phyloP scores from a whole-genome alignment of 2,888 invertebrate genomes.

The Andrena hattorfiana region DNA sequence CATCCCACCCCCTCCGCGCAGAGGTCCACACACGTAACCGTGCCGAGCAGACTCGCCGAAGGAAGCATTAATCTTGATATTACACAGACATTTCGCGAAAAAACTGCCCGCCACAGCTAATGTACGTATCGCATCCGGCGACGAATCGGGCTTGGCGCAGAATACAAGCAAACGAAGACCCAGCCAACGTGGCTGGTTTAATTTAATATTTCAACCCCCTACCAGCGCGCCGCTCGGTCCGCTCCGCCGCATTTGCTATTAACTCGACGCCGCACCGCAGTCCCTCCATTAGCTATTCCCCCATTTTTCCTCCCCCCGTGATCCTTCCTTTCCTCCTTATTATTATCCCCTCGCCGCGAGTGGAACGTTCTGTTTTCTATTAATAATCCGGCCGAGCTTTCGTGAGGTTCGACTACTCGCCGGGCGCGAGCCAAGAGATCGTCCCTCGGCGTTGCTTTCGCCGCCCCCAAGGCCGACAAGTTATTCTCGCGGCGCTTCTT shows the following conservation, averaged over 20 bases:
- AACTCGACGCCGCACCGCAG: slow-evolving; percentile 38
- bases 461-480: slow-evolving; percentile 41
- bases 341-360: slow-evolving; percentile 23
- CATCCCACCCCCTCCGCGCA: background rate
- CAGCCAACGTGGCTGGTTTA: slow-evolving; percentile 38
- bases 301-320: background rate
- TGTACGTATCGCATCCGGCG: slow-evolving; percentile 1
- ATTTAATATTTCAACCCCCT: slow-evolving; percentile 54
- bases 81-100: slow-evolving; percentile 2
- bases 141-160: slow-evolving; percentile 8
- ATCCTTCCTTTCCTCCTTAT: slow-evolving; percentile 4
- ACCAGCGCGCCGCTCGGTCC: background rate
- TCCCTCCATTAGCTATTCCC: slow-evolving; percentile 46
- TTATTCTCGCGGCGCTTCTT: slow-evolving; percentile 64
- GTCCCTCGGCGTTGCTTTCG: slow-evolving; percentile 5
- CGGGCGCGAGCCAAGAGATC: slow-evolving; percentile 1
- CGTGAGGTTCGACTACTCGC: background rate
- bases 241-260: slow-evolving; percentile 29
- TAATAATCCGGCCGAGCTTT: slow-evolving; percentile 40
- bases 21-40: background rate
- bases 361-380: slow-evolving; percentile 26
- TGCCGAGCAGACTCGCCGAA: background rate
- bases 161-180: slow-evolving; percentile 24
- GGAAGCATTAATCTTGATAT: slow-evolving; percentile 36
- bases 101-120: background rate